These are phyloP conservation scores for Epizoanthus illoricatus DNA, from an alignment of 92 coral and sea anemone genomes.

Conservation along the genomic window DNA sequence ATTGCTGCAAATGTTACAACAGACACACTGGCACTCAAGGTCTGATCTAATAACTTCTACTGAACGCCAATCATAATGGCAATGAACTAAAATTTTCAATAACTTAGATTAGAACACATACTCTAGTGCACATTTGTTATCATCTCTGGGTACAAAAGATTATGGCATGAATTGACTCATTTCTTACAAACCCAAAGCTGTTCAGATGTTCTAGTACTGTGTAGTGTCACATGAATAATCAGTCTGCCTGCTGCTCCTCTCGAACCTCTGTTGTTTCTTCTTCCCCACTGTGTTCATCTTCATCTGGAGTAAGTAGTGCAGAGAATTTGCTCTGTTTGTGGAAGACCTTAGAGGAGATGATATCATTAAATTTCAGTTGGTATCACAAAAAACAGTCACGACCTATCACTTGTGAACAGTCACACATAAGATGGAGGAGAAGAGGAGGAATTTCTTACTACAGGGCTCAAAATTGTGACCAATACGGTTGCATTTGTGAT, in stretches of 20 bases:
- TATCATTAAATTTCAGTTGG: no score
- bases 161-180: constrained; percentile 5
- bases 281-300: constrained; percentile 51
- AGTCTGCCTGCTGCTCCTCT: neutral
- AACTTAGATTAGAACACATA: constrained; percentile 27
- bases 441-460: no score
- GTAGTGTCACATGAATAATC: neutral
- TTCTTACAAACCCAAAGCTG: neutral
- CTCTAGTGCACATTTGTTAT: constrained; percentile 22
- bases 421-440: no score
- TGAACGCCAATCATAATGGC: no score
- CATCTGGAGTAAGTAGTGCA: constrained; percentile 73
- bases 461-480: no score
- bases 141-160: constrained; percentile 22
- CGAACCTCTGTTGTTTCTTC: constrained; percentile 5
- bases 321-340: constrained; percentile 90
- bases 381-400: no score
- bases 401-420: no score
- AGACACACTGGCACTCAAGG: no score
- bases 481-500: no score
- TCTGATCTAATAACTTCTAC: no score
- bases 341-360: constrained; percentile 67
- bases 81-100: constrained; percentile 9
- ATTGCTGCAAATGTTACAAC: no score
- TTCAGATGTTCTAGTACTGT: neutral